Conservation (phyloP, 1,140 invertebrate genomes). For the Xylocopa sonorina region DNA sequence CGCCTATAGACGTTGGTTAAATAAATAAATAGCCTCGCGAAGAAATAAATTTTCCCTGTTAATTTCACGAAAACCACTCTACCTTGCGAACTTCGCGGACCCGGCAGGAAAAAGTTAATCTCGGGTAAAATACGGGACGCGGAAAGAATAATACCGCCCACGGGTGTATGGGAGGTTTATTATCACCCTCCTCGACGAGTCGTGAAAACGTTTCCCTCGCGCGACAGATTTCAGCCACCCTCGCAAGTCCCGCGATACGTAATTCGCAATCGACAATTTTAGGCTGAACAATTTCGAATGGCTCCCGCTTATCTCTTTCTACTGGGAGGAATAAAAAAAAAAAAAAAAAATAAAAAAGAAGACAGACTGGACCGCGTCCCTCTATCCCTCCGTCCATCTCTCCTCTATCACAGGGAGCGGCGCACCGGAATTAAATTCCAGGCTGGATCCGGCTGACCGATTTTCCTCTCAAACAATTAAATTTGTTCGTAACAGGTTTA, state of each 20-base stretch:
- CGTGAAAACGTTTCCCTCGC: conserved; percentile 15
- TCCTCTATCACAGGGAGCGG: not conserved
- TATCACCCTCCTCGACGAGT: not conserved
- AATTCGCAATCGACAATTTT: conserved; percentile 13
- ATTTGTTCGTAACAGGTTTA: conserved; percentile 31
- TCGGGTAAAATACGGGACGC: not conserved
- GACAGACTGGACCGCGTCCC: no score
- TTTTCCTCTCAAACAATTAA: conserved; percentile 25
- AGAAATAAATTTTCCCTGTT: no score
- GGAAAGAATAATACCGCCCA: not conserved
- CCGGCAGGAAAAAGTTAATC: no score
- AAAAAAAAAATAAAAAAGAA: no score
- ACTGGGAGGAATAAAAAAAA: no score
- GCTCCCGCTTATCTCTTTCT: not conserved
- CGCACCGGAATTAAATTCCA: conserved; percentile 4
- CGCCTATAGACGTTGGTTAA: no score
- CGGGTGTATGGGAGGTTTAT: not conserved
- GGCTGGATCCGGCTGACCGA: not conserved
- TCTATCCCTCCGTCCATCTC: not conserved
- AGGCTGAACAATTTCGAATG: conserved; percentile 7
- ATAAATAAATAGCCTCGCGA: no score
- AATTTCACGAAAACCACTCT: no score
- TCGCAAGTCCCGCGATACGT: not conserved
- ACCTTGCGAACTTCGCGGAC: no score
- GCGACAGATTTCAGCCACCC: conserved; percentile 6